phyloP scores from a whole-genome alignment of 2,797 vertebrate genomes.

The Capromys pilorides region DNA sequence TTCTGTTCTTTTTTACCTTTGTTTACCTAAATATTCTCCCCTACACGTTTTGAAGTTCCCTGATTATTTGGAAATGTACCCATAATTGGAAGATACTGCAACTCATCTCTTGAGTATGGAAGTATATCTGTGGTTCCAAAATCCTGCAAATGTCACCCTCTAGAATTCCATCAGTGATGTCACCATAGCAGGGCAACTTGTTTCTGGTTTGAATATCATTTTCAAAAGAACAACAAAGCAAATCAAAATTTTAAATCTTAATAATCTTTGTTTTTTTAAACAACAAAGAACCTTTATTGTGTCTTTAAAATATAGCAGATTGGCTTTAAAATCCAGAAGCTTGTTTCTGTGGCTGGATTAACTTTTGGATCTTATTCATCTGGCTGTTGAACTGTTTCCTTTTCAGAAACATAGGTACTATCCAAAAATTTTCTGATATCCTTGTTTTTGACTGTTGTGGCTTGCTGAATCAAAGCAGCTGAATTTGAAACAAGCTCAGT shows the following conservation, averaged over 20 bases:
- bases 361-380: too few species aligned
- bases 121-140: neutral
- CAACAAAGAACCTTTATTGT: too few species aligned
- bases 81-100: neutral
- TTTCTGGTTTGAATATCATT: neutral
- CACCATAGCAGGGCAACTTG: neutral
- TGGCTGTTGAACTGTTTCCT: too few species aligned
- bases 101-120: neutral
- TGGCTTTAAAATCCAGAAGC: too few species aligned
- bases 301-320: too few species aligned
- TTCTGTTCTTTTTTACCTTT: neutral
- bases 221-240: neutral
- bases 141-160: neutral
- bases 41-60: slow-evolving; percentile 12
- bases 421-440: too few species aligned
- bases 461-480: too few species aligned
- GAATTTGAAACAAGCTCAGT: too few species aligned
- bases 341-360: too few species aligned
- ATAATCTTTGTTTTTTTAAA: too few species aligned
- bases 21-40: neutral
- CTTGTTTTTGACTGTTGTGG: too few species aligned
- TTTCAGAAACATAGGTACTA: too few species aligned
- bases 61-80: neutral
- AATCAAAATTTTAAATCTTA: neutral
- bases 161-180: neutral